These are phyloP conservation scores for Tribolium castaneum DNA, from an alignment of 1,140 invertebrate genomes.

Conservation along the genomic window DNA sequence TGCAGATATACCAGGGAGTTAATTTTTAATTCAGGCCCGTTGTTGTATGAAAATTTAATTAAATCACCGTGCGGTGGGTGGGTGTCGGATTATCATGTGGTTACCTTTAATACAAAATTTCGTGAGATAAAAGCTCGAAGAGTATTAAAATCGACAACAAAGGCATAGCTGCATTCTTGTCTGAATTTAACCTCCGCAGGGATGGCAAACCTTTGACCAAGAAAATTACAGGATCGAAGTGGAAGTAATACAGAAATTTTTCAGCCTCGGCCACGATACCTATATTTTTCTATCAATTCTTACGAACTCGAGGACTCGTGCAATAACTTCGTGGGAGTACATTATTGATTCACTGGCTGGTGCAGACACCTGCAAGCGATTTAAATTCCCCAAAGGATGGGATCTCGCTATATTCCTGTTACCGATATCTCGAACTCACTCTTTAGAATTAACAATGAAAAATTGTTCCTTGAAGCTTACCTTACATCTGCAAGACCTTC, in stretches of 20 bases:
- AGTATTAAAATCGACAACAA: conserved; percentile 31
- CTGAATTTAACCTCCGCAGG: not conserved
- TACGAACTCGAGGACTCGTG: not conserved
- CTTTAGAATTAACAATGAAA: conserved; percentile 45
- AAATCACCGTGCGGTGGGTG: not conserved
- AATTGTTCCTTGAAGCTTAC: conserved; percentile 26
- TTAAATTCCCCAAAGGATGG: conserved; percentile 41
- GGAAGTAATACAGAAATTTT: conserved; percentile 21
- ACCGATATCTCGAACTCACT: conserved; percentile 42
- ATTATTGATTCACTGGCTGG: conserved; percentile 17
- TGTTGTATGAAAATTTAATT: conserved; percentile 25
- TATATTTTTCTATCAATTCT: conserved; percentile 3
- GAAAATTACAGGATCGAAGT: conserved; percentile 6
- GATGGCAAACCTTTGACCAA: conserved; percentile 9
- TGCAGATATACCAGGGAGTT: not conserved
- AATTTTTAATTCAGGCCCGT: not conserved
- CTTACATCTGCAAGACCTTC: conserved; percentile 13
- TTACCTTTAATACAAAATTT: conserved; percentile 32
- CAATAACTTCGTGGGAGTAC: conserved; percentile 10
- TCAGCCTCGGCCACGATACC: not conserved
- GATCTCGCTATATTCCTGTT: conserved; percentile 18
- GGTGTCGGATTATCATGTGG: conserved; percentile 16
- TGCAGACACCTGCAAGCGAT: conserved; percentile 37
- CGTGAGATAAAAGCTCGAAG: conserved; percentile 27
- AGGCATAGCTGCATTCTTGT: conserved; percentile 13